These are phyloP conservation scores for Caenorhabditis drosophilae DNA, from an alignment of 2,888 invertebrate genomes.

Conservation along the genomic window DNA sequence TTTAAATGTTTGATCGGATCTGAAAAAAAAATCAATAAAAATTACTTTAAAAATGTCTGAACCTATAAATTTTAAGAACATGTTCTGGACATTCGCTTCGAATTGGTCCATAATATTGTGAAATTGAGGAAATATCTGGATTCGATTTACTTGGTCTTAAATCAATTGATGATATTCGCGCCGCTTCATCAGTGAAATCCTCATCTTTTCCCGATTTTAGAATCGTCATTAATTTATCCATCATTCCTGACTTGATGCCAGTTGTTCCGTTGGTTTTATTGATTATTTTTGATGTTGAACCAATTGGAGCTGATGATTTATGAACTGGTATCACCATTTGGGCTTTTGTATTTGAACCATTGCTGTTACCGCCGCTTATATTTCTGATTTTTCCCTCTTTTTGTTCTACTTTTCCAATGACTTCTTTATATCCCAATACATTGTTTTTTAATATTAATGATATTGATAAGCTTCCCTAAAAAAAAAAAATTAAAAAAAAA, in stretches of 20 bases:
- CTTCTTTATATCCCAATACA: slow-evolving; percentile 75
- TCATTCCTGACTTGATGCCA: slow-evolving; percentile 55
- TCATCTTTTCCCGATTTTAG: slow-evolving; percentile 50
- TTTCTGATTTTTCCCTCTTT: not conserved
- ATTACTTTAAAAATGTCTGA: slow-evolving; percentile 1
- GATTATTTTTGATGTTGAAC: not conserved
- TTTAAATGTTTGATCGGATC: slow-evolving; percentile 93
- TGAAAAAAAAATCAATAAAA: slow-evolving; percentile 66
- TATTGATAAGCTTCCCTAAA: slow-evolving; percentile 71
- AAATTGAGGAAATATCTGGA: slow-evolving; percentile 69
- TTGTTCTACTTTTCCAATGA: slow-evolving; percentile 25
- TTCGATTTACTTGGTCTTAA: slow-evolving; percentile 69
- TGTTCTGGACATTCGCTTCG: slow-evolving; percentile 82
- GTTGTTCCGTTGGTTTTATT: slow-evolving; percentile 10
- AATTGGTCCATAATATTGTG: slow-evolving; percentile 60
- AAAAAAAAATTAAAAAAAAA: too few species aligned
- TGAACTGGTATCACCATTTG: slow-evolving; percentile 43
- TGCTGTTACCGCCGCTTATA: slow-evolving; percentile 1
- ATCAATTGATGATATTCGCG: slow-evolving; percentile 31
- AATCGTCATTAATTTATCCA: slow-evolving; percentile 65
- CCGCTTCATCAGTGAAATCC: slow-evolving; percentile 57
- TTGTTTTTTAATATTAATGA: slow-evolving; percentile 96
- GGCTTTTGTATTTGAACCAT: too few species aligned
- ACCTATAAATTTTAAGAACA: slow-evolving; percentile 80
- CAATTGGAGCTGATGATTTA: slow-evolving; percentile 6